phyloP scores from a whole-genome alignment of 1,140 invertebrate genomes.

The Cepaea nemoralis region DNA sequence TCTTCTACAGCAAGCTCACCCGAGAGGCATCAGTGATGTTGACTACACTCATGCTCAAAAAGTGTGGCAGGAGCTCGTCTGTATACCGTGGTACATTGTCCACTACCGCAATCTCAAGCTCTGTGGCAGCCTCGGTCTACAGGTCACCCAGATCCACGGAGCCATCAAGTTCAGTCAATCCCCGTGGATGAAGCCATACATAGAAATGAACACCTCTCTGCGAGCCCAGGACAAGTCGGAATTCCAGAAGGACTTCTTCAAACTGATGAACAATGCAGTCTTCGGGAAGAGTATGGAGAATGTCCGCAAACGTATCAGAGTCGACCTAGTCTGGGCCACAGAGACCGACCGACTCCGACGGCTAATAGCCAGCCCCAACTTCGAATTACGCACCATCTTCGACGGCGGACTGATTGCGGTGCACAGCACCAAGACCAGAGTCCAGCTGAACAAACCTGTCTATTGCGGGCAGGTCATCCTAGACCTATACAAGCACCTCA shows the following conservation, averaged over 20 bases:
- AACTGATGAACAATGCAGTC: constrained; percentile 71
- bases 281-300: constrained; percentile 74
- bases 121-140: constrained; percentile 36
- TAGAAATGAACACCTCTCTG: constrained; percentile 33
- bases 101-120: constrained; percentile 51
- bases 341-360: constrained; percentile 29
- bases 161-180: constrained; percentile 41
- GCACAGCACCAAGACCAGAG: no score
- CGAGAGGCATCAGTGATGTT: no score
- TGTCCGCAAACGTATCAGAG: constrained; percentile 62
- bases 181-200: constrained; percentile 28
- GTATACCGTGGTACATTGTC: constrained; percentile 48
- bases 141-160: constrained; percentile 41
- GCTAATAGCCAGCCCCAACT: no score
- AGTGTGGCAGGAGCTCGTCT: no score
- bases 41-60: no score
- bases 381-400: no score
- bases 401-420: no score
- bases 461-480: constrained; percentile 54
- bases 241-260: constrained; percentile 73
- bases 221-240: constrained; percentile 55
- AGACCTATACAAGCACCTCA: constrained; percentile 52
- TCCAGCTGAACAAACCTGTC: constrained; percentile 55
- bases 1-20: no score
- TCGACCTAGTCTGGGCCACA: constrained; percentile 53